Percentiles rank a stretch among this genome's conserved stretches.
These are phyloP conservation scores for Planiliza haematocheilus DNA, from an alignment of 2,113 vertebrate genomes.

Conservation along the genomic window DNA sequence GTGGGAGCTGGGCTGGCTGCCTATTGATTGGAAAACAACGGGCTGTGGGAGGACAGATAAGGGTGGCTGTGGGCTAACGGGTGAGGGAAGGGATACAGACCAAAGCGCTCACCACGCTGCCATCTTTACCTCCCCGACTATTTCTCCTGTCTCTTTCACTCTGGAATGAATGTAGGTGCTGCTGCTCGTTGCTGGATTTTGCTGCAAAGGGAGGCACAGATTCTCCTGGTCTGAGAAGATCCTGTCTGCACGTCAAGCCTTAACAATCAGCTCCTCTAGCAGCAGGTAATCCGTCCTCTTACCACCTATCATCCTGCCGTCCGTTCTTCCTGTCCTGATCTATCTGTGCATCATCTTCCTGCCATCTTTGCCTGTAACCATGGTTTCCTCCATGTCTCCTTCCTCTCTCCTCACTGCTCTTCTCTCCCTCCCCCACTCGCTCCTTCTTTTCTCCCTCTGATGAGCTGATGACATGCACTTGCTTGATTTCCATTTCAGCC, in stretches of 20 bases:
- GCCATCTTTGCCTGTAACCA: constrained; percentile 69
- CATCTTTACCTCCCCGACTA: constrained; percentile 42
- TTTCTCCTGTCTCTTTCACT: constrained; percentile 6
- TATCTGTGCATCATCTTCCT: constrained; percentile 40
- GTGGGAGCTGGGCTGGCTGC: constrained; percentile 69
- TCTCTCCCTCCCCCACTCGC: constrained; percentile 46
- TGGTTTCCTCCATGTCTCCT: constrained; percentile 73
- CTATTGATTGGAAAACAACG: constrained; percentile 82
- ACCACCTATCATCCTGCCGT: not conserved
- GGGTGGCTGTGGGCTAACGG: constrained; percentile 68
- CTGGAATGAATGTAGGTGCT: constrained; percentile 72
- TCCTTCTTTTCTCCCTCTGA: constrained; percentile 31
- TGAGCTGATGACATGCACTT: constrained; percentile 63
- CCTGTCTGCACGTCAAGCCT: constrained; percentile 28
- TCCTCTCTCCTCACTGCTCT: constrained; percentile 49
- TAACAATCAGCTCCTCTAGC: constrained; percentile 38
- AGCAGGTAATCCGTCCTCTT: constrained; percentile 76
- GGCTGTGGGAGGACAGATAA: constrained; percentile 69
- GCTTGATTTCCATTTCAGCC: constrained; percentile 55
- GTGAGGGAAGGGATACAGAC: constrained; percentile 62
- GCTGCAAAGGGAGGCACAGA: constrained; percentile 56
- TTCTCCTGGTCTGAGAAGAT: constrained; percentile 65
- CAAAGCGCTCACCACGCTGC: constrained; percentile 38
- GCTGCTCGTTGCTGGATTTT: constrained; percentile 51
- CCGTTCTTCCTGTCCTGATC: constrained; percentile 7